Conservation (phyloP, 2,797 vertebrate species). For the Sebastes reedi region DNA sequence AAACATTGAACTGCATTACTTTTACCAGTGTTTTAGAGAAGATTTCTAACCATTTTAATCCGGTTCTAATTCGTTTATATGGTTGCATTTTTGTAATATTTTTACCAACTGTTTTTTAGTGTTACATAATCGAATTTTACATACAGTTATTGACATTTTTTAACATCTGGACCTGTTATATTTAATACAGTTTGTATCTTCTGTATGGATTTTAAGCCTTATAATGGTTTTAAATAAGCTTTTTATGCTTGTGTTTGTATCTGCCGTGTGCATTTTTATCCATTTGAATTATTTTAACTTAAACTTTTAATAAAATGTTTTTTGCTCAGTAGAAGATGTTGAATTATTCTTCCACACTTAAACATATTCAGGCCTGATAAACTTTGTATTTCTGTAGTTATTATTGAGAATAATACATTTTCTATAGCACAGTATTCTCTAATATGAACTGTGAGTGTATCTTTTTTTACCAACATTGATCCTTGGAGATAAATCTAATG, state of each 20-base stretch:
- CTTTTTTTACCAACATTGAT: background rate
- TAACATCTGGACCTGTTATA: background rate
- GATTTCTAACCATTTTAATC: slow-evolving; percentile 6
- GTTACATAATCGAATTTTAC: background rate
- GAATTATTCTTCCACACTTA: background rate
- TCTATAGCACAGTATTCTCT: background rate
- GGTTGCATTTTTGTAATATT: background rate
- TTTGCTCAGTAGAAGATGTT: background rate
- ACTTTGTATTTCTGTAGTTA: background rate
- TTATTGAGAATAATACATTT: background rate
- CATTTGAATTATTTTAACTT: background rate
- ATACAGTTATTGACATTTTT: background rate
- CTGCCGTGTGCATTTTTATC: background rate
- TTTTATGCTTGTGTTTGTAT: slow-evolving; percentile 4
- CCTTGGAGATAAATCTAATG: background rate
- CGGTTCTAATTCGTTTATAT: background rate
- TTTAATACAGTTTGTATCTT: background rate
- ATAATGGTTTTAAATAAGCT: background rate
- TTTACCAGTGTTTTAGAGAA: background rate
- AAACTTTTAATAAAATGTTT: slow-evolving; percentile 12
- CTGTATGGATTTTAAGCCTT: background rate
- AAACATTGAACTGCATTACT: background rate
- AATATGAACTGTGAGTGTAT: background rate
- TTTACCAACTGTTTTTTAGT: background rate
- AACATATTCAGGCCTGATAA: background rate